These are phyloP conservation scores for Pelobates fuscus DNA, from an alignment of 2,113 vertebrate species.

Conservation along the genomic window DNA sequence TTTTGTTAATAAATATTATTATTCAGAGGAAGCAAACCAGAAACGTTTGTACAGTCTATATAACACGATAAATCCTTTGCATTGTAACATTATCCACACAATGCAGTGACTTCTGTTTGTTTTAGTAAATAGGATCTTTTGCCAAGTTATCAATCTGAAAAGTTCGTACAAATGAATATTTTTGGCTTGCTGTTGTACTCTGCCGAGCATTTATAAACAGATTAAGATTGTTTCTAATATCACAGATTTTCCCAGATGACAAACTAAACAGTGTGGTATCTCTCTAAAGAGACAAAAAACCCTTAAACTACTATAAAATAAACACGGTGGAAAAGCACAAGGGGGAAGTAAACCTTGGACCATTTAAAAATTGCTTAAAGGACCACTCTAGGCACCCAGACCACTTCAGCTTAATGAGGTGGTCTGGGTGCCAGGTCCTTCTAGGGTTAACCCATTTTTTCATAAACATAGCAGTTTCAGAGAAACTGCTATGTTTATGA, in stretches of 20 bases:
- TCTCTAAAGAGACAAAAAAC: conserved; percentile 55
- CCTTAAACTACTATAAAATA: conserved; percentile 51
- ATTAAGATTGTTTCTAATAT: conserved; percentile 56
- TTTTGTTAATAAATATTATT: too few species aligned
- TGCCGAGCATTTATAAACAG: conserved; percentile 58
- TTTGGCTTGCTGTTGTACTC: conserved; percentile 50
- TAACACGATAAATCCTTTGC: too few species aligned
- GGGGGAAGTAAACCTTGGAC: neutral
- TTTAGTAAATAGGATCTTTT: neutral
- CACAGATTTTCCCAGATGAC: conserved; percentile 56
- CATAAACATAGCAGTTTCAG: too few species aligned
- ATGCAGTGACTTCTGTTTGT: too few species aligned
- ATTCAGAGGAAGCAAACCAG: too few species aligned
- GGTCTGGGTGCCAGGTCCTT: too few species aligned
- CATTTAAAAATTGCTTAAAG: conserved; percentile 26
- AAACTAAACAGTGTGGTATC: conserved; percentile 56
- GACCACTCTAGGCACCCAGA: too few species aligned
- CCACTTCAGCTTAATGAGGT: too few species aligned
- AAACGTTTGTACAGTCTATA: too few species aligned
- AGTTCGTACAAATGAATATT: conserved; percentile 30
- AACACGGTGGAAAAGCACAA: conserved; percentile 50
- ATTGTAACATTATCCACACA: too few species aligned
- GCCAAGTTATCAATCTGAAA: conserved; percentile 43
- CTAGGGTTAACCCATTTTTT: too few species aligned
- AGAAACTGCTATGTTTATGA: too few species aligned